Evolutionary conservation across 2,797 vertebrate genomes (phyloP), one percentile per base, ranked within the genome.

Genomic region (Syngnathus acus): DNA sequence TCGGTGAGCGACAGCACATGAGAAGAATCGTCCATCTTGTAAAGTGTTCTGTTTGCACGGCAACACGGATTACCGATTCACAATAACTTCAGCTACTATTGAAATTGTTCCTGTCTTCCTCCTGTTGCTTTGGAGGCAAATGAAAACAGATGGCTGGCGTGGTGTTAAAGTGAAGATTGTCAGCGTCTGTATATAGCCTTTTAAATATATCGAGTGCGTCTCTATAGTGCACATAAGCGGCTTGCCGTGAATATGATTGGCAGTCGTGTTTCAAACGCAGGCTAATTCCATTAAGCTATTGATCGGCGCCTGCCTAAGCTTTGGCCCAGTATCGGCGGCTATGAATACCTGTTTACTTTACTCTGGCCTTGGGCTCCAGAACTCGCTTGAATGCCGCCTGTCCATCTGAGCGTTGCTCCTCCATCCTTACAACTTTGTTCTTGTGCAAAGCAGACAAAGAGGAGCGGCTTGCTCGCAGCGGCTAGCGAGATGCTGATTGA

Each of bases 251-350:
- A 89, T 90, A 89, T 90, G 90, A 92, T 86, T 91, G 91, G 86
- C 91, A 89, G 87, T 80, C 84, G 84, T 82, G 81, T 91, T 90
- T 92, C 89, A 89, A 91, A 92, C 87, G 87, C 74, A 73, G 81
- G 80, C 86, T 91, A 90, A 92, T 92, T 92, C 89, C 86, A 91
- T 90, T 89, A 91, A 89, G 88, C 86, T 90, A 92, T 92, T 88
- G 90, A 92, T 91, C 86, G 82, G 78, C 77, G 78, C 76, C 75
- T 64, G 80, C 81, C 77, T 81, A 73, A 73, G 86, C 79, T 78
- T 78, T 80, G 60, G 68, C 80, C 72, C 67, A 79, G 78, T 73
- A 65, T 76, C 66, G 74, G 77, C 66, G 74, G 77, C 75, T 81
- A 75, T 77, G 82, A 79, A 80, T 84, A 83, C 83, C 80, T 87